Evolutionary conservation across 2,113 vertebrate species (phyloP).

Genomic region (Ageneiosus marmoratus): DNA sequence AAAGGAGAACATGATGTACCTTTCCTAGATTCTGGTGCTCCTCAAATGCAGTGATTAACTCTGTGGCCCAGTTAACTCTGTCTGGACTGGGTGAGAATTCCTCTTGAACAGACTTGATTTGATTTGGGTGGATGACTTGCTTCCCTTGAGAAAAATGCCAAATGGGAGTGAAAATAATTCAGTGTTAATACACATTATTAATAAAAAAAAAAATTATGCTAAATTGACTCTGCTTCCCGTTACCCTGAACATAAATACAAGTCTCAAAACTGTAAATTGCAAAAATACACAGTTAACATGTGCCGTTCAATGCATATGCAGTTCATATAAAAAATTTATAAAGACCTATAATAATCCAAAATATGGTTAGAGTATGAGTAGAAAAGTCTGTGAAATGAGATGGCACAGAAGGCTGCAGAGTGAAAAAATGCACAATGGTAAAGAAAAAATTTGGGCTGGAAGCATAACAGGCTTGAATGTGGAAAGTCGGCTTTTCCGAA

Average conservation of each 20-base stretch:
- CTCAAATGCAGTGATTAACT: constrained; percentile 90
- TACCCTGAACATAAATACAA: not conserved
- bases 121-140: constrained; percentile 97
- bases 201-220: not conserved
- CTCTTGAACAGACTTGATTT: constrained; percentile 89
- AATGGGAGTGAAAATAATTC: not conserved
- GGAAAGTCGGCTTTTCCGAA: not conserved
- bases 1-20: constrained; percentile 68
- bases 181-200: not conserved
- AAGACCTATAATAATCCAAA: not conserved
- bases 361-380: not conserved
- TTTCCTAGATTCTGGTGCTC: constrained; percentile 93
- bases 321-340: not conserved
- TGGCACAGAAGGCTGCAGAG: constrained; percentile 7
- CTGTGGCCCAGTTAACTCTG: constrained; percentile 88
- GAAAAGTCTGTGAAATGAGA: not conserved
- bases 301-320: too few relatives aligned
- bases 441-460: constrained; percentile 25
- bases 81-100: constrained; percentile 91
- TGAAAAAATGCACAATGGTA: not conserved
- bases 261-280: not conserved
- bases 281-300: not conserved
- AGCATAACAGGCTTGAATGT: constrained; percentile 4
- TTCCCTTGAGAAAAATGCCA: constrained; percentile 79
- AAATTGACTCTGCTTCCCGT: not conserved